Evolutionary conservation across 2,888 invertebrate species (phyloP).

Genomic region (Eristalinus aeneus): DNA sequence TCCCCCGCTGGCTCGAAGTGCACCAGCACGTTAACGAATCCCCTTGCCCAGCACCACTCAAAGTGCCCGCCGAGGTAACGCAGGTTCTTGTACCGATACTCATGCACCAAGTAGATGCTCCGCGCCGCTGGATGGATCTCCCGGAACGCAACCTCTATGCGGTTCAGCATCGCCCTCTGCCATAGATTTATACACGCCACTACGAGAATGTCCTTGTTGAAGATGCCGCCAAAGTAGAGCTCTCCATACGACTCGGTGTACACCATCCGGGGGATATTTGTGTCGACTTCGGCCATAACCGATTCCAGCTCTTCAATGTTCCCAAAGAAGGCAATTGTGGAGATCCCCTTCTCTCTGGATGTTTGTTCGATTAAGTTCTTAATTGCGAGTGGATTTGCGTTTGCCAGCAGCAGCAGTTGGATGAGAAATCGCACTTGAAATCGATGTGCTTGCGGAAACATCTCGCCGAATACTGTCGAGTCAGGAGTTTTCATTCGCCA

Average conservation of each 20-base stretch:
- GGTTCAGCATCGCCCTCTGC: constrained; percentile 68
- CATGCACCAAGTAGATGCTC: constrained; percentile 70
- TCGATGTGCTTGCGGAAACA: constrained; percentile 51
- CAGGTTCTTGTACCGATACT: constrained; percentile 14
- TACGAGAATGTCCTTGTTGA: constrained; percentile 72
- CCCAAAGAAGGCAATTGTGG: constrained; percentile 72
- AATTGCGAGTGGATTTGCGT: constrained; percentile 51
- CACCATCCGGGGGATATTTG: constrained; percentile 70
- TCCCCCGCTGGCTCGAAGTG: constrained; percentile 55
- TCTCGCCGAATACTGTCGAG: constrained; percentile 51
- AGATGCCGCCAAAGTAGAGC: constrained; percentile 55
- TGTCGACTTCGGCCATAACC: constrained; percentile 55
- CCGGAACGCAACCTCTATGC: constrained; percentile 70
- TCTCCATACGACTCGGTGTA: constrained; percentile 70
- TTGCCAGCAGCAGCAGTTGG: constrained; percentile 29
- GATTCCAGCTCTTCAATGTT: constrained; percentile 58
- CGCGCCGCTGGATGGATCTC: constrained; percentile 70
- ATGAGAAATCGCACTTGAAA: constrained; percentile 20
- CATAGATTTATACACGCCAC: constrained; percentile 69
- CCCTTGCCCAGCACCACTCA: constrained; percentile 74
- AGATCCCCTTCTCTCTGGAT: constrained; percentile 52
- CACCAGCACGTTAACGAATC: constrained; percentile 72
- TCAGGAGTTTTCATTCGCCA: background rate
- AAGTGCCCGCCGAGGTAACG: constrained; percentile 70
- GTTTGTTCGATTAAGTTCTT: constrained; percentile 64